phyloP scores from a whole-genome alignment of 2,888 invertebrate species.

The Sepioteuthis lessoniana region DNA sequence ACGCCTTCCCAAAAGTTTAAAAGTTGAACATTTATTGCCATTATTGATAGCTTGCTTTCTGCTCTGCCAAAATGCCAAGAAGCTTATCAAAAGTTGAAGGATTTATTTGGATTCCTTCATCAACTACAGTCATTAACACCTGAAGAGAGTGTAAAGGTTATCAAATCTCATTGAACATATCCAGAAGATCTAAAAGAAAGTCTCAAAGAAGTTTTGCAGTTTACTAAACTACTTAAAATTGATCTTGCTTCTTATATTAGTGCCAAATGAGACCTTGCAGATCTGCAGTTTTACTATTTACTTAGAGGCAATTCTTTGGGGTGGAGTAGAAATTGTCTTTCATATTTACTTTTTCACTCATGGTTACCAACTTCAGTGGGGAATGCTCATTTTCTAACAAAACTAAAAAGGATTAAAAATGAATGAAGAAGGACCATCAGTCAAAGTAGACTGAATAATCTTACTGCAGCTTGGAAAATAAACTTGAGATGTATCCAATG shows the following conservation, averaged over 20 bases:
- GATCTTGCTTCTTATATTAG: neutral
- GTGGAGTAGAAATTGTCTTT: neutral
- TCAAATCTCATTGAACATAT: neutral
- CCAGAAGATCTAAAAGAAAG: neutral
- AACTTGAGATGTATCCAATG: too few species aligned
- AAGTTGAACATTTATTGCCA: neutral
- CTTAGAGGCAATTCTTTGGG: neutral
- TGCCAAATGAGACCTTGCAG: neutral
- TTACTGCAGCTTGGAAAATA: too few species aligned
- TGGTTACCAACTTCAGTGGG: neutral
- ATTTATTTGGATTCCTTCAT: constrained; percentile 25
- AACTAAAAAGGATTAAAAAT: neutral
- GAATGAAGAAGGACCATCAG: neutral
- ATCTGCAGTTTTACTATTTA: neutral
- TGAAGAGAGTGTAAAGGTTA: constrained; percentile 6
- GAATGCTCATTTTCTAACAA: neutral
- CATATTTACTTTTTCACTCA: neutral
- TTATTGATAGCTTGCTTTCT: neutral
- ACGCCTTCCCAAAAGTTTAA: neutral
- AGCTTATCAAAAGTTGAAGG: neutral
- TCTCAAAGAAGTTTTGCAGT: neutral
- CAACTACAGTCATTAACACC: neutral
- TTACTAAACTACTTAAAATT: neutral
- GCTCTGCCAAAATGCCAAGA: neutral
- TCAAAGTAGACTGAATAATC: neutral